Evolutionary conservation across 2,888 invertebrate species (phyloP).

Genomic region (Harpagoxenus sublaevis): DNA sequence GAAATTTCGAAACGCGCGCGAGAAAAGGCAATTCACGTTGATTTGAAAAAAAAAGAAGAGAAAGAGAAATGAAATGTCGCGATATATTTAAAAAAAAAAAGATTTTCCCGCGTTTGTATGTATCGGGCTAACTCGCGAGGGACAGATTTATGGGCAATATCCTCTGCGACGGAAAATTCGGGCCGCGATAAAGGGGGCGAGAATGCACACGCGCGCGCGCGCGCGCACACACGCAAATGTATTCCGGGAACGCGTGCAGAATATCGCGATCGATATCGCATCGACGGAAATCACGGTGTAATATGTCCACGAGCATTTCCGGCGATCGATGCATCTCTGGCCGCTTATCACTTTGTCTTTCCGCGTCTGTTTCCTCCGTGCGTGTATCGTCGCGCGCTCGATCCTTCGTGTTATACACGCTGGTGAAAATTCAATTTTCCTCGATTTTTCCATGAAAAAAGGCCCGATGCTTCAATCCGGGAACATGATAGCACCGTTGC

Average conservation of each 20-base stretch:
- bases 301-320: constrained; percentile 43
- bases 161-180: constrained; percentile 45
- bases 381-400: not conserved
- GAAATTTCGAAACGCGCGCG: constrained; percentile 17
- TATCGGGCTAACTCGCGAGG: constrained; percentile 39
- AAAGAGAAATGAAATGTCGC: constrained; percentile 30
- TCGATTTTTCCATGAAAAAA: constrained; percentile 43
- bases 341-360: constrained; percentile 45
- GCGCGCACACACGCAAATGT: constrained; percentile 13
- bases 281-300: constrained; percentile 39
- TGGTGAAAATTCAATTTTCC: constrained; percentile 55
- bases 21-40: constrained; percentile 18
- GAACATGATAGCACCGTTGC: constrained; percentile 36
- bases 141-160: constrained; percentile 56
- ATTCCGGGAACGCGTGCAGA: constrained; percentile 20
- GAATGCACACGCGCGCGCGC: not conserved
- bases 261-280: constrained; percentile 41
- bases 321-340: constrained; percentile 34
- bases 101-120: constrained; percentile 42
- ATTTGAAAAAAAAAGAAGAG: constrained; percentile 8
- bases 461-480: constrained; percentile 20
- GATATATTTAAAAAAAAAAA: constrained; percentile 48
- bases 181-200: constrained; percentile 25
- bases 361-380: not conserved
- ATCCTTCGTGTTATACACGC: not conserved